A percentile compares a stretch with the other conserved stretches of the same genome.
Evolutionary conservation across 1,140 invertebrate genomes (phyloP).

Genomic region (Batillaria attramentaria): DNA sequence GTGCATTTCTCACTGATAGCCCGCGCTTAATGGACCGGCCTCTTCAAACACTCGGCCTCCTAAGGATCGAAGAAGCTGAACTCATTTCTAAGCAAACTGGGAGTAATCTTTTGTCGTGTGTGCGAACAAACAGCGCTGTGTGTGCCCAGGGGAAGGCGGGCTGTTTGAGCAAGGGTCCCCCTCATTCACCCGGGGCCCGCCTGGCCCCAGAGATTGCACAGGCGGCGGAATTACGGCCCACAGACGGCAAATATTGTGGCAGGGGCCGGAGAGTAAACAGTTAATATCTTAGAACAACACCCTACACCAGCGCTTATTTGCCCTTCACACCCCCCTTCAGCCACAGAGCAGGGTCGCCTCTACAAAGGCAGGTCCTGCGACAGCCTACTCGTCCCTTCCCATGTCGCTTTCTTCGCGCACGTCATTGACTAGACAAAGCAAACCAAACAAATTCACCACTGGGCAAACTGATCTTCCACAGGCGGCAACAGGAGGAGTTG

Average conservation of each 20-base stretch:
- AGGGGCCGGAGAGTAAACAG: constrained; percentile 37
- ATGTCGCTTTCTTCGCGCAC: too few species aligned
- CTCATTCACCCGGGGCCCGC: not conserved
- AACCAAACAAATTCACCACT: not conserved
- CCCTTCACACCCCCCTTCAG: constrained; percentile 34
- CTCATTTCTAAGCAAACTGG: constrained; percentile 35
- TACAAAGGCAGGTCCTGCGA: not conserved
- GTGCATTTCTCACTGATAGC: not conserved
- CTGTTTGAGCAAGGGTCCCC: constrained; percentile 26
- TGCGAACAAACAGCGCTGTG: constrained; percentile 32
- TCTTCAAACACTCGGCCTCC: constrained; percentile 6
- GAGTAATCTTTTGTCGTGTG: constrained; percentile 36
- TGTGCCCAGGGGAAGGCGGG: constrained; percentile 24
- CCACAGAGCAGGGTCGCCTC: not conserved
- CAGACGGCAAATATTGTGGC: constrained; percentile 38
- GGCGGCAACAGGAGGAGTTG: not conserved
- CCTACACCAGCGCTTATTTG: constrained; percentile 36
- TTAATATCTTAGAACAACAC: constrained; percentile 46
- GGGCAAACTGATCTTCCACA: constrained; percentile 1
- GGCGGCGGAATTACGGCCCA: constrained; percentile 29
- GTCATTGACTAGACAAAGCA: not conserved
- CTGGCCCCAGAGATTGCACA: constrained; percentile 4
- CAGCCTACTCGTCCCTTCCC: too few species aligned
- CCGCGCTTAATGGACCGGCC: not conserved
- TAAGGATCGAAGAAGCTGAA: constrained; percentile 30